Base-by-base conservation (phyloP, 2,888 invertebrate genomes). In the Idaea biselata region DNA sequence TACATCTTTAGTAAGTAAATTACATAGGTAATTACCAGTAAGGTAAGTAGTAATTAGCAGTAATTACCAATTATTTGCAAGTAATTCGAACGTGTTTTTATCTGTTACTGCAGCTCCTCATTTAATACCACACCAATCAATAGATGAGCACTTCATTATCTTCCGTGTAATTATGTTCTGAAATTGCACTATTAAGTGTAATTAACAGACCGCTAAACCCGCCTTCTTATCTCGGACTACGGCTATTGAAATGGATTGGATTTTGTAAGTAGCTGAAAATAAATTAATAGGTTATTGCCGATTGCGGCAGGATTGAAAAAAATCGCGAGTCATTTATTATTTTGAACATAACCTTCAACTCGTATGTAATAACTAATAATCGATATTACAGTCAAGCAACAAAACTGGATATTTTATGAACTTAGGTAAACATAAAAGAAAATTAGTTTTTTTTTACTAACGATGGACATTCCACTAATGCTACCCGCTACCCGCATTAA, bases 151-250 rank as follows among this genome's bases (percentile, higher is more conserved):
- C 58, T 62, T 64, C 55, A 64, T 64, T 63, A 67, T 61, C 44
- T 44, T 53, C 33, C 63, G 74, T 69, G 77, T 87, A 87, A 88
- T 89, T 88, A 85, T 84, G 75, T 81, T 79, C 80, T 65, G 73
- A 77, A 83, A 84, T 85, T 79, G 85, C 80, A 80, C 80, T 83
- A 86, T 85, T 84, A 85, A 73, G 72, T 64, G 58, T 64, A 64
- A 64, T 61, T 64, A 66, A 62, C 64, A 66, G 59, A 60, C 60
- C 58, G 58, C 44, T 14, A 44, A 44, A 1, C 14, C 44, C 44
- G 44, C 44, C 44, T 44, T 44, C 44, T 44, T 44, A 44, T 44
- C 44, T 44, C 44, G 44, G 6, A 7, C 14, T 44, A 44, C 14
- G 44, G 11, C 44, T 11, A 11, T 44, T 44, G 44, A 44, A 44